A percentile compares a stretch with the other conserved stretches of the same genome.
Conservation (phyloP, 92 coral and sea anemone species). For the Paramuricea clavata region DNA sequence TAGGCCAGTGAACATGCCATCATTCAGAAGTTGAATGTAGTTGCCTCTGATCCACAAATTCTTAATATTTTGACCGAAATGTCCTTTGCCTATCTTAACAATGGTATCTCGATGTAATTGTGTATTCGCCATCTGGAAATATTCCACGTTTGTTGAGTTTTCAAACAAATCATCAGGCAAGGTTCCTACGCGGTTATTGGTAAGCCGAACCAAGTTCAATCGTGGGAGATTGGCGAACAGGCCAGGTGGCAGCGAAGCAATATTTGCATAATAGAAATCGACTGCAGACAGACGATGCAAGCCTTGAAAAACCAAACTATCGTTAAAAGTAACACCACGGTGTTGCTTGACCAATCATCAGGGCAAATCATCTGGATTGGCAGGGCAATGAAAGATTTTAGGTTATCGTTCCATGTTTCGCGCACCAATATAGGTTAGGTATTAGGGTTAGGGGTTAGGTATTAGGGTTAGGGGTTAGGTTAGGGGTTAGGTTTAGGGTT, state of each 20-base stretch:
- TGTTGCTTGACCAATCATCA: neutral
- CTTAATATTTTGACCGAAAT: neutral
- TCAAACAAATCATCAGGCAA: no score
- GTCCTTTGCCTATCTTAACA: neutral
- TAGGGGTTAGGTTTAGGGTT: neutral
- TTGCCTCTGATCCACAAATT: neutral
- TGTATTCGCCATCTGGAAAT: no score
- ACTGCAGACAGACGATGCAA: neutral
- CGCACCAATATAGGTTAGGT: no score
- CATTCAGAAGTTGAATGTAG: neutral
- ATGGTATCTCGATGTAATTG: no score
- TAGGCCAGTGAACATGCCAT: conserved; percentile 14
- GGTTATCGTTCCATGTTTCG: no score
- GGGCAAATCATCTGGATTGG: no score
- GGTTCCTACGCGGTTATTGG: neutral
- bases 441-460: no score
- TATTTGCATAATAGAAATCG: neutral
- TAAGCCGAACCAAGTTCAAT: neutral
- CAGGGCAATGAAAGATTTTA: no score
- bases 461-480: no score
- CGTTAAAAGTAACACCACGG: neutral
- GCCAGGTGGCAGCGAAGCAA: conserved; percentile 17
- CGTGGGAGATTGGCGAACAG: conserved; percentile 18
- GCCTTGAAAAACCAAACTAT: no score
- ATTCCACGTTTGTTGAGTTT: no score